Percentiles rank a stretch among this genome's conserved stretches.
Conservation (phyloP, 92 coral and sea anemone genomes). For the Zoanthus sociatus region DNA sequence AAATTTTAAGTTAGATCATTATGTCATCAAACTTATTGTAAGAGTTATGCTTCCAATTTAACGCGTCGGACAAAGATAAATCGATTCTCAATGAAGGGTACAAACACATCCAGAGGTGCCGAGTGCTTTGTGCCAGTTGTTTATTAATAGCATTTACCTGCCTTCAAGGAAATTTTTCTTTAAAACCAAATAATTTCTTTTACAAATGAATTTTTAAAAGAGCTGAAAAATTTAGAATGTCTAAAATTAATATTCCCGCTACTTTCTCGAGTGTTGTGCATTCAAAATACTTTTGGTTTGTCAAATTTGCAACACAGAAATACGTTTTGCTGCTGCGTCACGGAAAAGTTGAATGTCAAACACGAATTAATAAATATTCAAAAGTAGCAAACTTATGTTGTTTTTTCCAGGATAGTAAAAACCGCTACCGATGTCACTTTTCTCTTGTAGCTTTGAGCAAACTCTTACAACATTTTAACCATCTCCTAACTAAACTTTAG, state of each 20-base stretch:
- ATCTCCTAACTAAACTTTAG: neutral
- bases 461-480: neutral
- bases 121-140: neutral
- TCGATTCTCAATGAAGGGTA: slow-evolving; percentile 53
- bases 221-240: neutral
- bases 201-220: neutral
- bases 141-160: neutral
- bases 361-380: slow-evolving; percentile 13
- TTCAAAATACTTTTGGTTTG: neutral
- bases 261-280: neutral
- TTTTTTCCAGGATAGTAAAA: neutral
- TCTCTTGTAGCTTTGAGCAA: neutral
- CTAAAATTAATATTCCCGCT: neutral
- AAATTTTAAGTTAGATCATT: slow-evolving; percentile 26
- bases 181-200: neutral
- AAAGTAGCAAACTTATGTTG: neutral
- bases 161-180: neutral
- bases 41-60: neutral
- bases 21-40: slow-evolving; percentile 17
- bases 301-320: slow-evolving; percentile 30
- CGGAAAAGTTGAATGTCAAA: neutral
- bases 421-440: neutral
- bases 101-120: slow-evolving; percentile 55
- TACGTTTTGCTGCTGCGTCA: slow-evolving; percentile 25
- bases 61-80: slow-evolving; percentile 8